Evolutionary conservation across 2,797 vertebrate genomes (phyloP).

Genomic region (Buceros bicornis): DNA sequence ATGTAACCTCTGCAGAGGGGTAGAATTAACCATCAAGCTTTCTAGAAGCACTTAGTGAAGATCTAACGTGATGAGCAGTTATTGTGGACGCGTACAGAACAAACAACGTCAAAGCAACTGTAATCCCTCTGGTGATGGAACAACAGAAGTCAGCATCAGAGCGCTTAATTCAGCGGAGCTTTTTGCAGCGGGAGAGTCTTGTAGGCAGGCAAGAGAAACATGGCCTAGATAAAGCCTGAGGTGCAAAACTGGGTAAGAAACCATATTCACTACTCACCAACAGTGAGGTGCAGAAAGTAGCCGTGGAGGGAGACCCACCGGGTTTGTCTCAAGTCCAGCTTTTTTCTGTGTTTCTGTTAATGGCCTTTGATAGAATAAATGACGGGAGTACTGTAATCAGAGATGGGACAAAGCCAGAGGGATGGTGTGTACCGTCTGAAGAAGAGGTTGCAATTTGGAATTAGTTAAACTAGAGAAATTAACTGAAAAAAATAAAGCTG

Average conservation of each 20-base stretch:
- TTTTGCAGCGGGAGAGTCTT: not conserved
- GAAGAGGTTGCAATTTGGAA: not conserved
- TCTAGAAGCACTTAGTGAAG: not conserved
- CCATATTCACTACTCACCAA: not conserved
- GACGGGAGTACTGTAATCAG: not conserved
- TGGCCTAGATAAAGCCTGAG: conserved; percentile 6
- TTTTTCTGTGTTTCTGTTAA: not conserved
- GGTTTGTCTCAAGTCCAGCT: not conserved
- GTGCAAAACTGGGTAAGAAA: not conserved
- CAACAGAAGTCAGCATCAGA: not conserved
- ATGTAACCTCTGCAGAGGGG: not conserved
- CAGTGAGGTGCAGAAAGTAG: not conserved
- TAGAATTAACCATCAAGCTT: not conserved
- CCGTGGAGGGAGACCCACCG: not conserved
- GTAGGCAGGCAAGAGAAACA: not conserved
- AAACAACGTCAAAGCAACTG: not conserved
- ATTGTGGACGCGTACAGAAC: not conserved
- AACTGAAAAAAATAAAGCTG: not conserved
- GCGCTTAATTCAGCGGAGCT: not conserved
- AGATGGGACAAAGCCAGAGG: not conserved
- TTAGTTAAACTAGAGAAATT: not conserved
- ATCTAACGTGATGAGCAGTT: not conserved
- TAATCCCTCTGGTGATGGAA: not conserved
- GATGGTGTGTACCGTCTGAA: not conserved
- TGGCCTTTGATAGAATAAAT: not conserved